These are phyloP conservation scores for Acanthosoma haemorrhoidale DNA, from an alignment of 2,888 invertebrate species.

Conservation along the genomic window DNA sequence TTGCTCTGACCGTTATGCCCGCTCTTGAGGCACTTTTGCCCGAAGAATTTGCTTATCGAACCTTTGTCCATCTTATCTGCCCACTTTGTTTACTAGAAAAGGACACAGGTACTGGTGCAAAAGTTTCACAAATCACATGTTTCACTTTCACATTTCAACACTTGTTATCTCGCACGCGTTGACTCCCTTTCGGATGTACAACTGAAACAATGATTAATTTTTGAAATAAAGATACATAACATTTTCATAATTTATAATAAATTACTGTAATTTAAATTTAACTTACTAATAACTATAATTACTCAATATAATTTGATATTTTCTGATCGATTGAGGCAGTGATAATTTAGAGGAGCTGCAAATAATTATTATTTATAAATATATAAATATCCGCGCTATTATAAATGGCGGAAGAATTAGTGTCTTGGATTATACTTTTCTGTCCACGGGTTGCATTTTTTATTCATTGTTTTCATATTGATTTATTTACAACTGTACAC, in stretches of 20 bases:
- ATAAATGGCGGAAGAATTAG: too few relatives aligned
- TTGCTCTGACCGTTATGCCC: constrained; percentile 28
- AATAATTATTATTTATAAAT: too few relatives aligned
- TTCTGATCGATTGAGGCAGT: too few relatives aligned
- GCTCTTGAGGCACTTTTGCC: background rate
- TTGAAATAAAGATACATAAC: background rate
- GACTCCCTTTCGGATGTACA: background rate
- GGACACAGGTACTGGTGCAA: background rate
- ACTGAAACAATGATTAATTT: background rate
- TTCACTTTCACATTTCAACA: background rate
- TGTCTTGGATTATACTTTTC: too few relatives aligned
- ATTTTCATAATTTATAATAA: background rate
- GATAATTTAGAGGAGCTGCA: too few relatives aligned
- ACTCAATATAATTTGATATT: too few relatives aligned
- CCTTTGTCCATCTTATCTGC: background rate
- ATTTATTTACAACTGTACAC: too few relatives aligned
- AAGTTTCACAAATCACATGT: background rate
- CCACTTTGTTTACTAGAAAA: background rate
- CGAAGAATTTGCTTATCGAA: background rate
- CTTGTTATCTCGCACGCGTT: background rate
- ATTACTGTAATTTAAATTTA: background rate
- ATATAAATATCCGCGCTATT: too few relatives aligned
- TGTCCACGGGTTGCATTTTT: too few relatives aligned
- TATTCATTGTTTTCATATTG: too few relatives aligned
- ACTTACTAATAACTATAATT: too few relatives aligned